Conservation (phyloP, 1,140 invertebrate species). For the Drosophila takahashii region DNA sequence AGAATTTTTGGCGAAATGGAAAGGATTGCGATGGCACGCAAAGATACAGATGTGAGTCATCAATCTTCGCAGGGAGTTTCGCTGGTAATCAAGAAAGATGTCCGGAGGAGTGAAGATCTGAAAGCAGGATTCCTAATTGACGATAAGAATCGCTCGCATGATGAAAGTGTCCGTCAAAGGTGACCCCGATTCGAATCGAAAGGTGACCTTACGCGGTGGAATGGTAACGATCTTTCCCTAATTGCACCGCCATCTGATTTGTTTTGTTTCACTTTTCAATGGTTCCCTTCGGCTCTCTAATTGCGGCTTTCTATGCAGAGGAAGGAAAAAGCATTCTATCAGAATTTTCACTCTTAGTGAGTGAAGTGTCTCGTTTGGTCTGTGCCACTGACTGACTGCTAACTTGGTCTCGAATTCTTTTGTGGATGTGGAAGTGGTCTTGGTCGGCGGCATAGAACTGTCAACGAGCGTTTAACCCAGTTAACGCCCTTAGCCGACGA, state of each 20-base stretch:
- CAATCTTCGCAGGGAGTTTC: constrained; percentile 34
- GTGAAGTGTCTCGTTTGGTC: constrained; percentile 77
- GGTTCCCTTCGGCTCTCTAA: constrained; percentile 44
- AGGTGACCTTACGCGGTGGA: constrained; percentile 48
- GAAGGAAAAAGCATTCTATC: constrained; percentile 61
- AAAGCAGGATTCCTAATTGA: constrained; percentile 46
- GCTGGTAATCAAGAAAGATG: constrained; percentile 6
- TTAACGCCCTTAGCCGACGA: constrained; percentile 73
- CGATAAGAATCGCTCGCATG: constrained; percentile 59
- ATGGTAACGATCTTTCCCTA: constrained; percentile 49
- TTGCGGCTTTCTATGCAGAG: constrained; percentile 71
- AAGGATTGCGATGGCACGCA: constrained; percentile 50
- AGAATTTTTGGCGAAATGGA: constrained; percentile 32
- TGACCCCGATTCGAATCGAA: constrained; percentile 35
- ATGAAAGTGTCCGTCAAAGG: constrained; percentile 42
- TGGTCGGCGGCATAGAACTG: constrained; percentile 69
- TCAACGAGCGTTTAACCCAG: constrained; percentile 80
- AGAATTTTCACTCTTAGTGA: constrained; percentile 82
- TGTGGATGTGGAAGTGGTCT: constrained; percentile 23
- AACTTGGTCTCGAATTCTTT: constrained; percentile 13
- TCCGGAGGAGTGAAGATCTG: constrained; percentile 12
- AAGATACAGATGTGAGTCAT: constrained; percentile 42
- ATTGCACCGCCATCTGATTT: constrained; percentile 59
- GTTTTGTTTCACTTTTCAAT: constrained; percentile 72
- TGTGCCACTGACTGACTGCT: constrained; percentile 78